Percentiles rank a stretch among this genome's conserved stretches.
These are phyloP conservation scores for Drosophila peninsularis DNA, from an alignment of 2,888 invertebrate genomes.

Conservation along the genomic window DNA sequence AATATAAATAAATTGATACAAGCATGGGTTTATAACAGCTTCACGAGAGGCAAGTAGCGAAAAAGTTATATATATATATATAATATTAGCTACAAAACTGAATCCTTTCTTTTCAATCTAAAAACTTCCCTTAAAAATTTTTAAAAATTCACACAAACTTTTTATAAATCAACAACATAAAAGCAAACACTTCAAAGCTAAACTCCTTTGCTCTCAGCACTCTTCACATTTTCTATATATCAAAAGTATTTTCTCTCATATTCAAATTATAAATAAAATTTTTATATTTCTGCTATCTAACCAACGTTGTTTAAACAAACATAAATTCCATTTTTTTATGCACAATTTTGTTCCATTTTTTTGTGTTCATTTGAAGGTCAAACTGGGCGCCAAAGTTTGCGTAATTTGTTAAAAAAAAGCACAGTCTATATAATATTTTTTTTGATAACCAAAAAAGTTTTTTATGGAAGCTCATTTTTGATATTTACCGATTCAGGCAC, in stretches of 20 bases:
- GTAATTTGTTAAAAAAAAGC: conserved; percentile 9
- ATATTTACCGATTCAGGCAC: conserved; percentile 53
- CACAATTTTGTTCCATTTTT: background rate
- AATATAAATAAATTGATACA: background rate
- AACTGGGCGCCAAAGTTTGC: conserved; percentile 9
- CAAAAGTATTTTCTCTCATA: background rate
- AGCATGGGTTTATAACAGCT: background rate
- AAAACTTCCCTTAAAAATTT: too few species aligned
- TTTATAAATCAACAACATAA: background rate
- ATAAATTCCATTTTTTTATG: background rate
- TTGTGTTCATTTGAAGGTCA: conserved; percentile 40
- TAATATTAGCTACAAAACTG: too few species aligned
- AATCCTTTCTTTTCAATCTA: too few species aligned
- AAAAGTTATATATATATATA: too few species aligned
- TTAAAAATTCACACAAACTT: background rate
- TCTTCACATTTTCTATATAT: background rate
- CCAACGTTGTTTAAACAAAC: background rate
- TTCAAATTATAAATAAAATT: background rate
- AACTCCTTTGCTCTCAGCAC: background rate
- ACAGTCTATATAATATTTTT: conserved; percentile 15
- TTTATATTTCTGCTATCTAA: background rate
- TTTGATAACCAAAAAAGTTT: conserved; percentile 17
- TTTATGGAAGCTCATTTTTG: conserved; percentile 6
- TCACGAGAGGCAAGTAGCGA: background rate
- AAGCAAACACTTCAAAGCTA: background rate